Evolutionary conservation across 92 coral and sea anemone genomes (phyloP).

Genomic region (Palythoa caribaeorum): DNA sequence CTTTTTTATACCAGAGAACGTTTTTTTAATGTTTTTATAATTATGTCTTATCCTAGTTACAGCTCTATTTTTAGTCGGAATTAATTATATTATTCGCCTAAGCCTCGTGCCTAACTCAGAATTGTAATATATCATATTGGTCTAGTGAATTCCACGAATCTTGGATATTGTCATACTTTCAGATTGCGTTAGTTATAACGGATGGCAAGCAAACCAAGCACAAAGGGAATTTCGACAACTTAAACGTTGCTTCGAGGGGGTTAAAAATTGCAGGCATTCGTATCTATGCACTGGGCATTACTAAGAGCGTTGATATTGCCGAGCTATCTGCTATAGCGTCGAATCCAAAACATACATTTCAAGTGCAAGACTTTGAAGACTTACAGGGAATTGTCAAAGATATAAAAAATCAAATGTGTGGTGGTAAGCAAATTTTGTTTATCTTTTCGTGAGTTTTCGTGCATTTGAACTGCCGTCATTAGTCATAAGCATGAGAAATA

Average conservation of each 20-base stretch:
- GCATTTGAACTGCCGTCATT: constrained; percentile 50
- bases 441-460: not conserved
- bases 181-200: constrained; percentile 42
- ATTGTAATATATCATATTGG: too few relatives aligned
- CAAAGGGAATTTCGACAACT: constrained; percentile 32
- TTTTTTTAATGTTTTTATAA: too few relatives aligned
- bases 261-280: constrained; percentile 5
- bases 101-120: too few relatives aligned
- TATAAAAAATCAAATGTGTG: constrained; percentile 8
- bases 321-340: constrained; percentile 20
- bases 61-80: too few relatives aligned
- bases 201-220: constrained; percentile 39
- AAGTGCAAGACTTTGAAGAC: constrained; percentile 11
- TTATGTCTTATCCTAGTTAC: too few relatives aligned
- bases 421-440: constrained; percentile 1
- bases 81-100: too few relatives aligned
- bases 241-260: constrained; percentile 25
- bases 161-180: too few relatives aligned
- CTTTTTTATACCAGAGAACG: too few relatives aligned
- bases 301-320: not conserved
- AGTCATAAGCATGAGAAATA: too few relatives aligned
- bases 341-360: not conserved
- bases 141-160: too few relatives aligned
- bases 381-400: constrained; percentile 29
- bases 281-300: constrained; percentile 31